A percentile compares a stretch with the other conserved stretches of the same genome.
Evolutionary conservation across 1,140 invertebrate species (phyloP).

Genomic region (Tribolium castaneum): DNA sequence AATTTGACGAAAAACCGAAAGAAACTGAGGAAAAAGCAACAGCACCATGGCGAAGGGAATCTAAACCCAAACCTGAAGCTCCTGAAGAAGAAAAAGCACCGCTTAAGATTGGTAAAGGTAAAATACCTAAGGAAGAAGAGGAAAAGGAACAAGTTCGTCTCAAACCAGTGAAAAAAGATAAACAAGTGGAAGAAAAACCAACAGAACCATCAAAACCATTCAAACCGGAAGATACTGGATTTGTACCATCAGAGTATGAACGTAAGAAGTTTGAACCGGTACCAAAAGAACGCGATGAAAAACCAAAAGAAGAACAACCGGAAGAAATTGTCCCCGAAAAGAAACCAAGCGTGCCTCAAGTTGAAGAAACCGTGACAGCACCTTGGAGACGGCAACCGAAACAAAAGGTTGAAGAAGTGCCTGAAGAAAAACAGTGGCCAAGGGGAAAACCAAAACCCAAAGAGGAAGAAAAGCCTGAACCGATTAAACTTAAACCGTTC

Average conservation of each 20-base stretch:
- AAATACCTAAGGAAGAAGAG: slow-evolving; percentile 60
- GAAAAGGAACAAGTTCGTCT: slow-evolving; percentile 60
- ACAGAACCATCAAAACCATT: slow-evolving; percentile 55
- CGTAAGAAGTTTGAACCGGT: slow-evolving; percentile 52
- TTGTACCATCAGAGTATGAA: slow-evolving; percentile 55
- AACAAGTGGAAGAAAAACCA: slow-evolving; percentile 58
- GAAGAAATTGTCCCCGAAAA: slow-evolving; percentile 56
- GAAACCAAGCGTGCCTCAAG: slow-evolving; percentile 50
- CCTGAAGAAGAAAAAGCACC: slow-evolving; percentile 52
- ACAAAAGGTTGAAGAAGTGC: slow-evolving; percentile 57
- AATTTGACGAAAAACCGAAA: slow-evolving; percentile 58
- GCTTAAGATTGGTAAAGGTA: slow-evolving; percentile 61
- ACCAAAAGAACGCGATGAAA: slow-evolving; percentile 54
- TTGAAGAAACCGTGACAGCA: slow-evolving; percentile 57
- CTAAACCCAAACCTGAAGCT: slow-evolving; percentile 57
- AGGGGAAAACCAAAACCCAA: slow-evolving; percentile 63
- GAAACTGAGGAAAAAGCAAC: slow-evolving; percentile 50
- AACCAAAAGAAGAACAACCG: slow-evolving; percentile 49
- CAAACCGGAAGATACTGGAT: slow-evolving; percentile 47
- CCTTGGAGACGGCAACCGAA: slow-evolving; percentile 59
- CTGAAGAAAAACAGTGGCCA: slow-evolving; percentile 63
- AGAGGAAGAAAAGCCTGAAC: slow-evolving; percentile 62
- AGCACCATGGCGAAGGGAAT: slow-evolving; percentile 57
- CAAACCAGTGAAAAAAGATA: slow-evolving; percentile 63
- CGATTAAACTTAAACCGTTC: slow-evolving; percentile 61